A percentile compares a stretch with the other conserved stretches of the same genome.
Conservation (phyloP, 2,797 vertebrate genomes). For the Pogoniulus pusillus region DNA sequence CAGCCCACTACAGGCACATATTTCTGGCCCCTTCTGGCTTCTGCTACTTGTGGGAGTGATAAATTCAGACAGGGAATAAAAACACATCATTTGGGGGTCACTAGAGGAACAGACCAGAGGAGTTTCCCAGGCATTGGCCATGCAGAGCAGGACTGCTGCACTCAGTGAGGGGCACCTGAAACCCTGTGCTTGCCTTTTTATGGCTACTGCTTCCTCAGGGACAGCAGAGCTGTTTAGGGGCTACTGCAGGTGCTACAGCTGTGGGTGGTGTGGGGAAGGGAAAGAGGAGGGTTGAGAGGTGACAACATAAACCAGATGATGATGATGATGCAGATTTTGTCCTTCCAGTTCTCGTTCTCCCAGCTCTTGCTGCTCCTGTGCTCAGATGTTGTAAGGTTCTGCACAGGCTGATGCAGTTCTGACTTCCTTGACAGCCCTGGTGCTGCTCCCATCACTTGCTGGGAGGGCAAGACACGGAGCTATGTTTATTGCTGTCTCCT, state of each 20-base stretch:
- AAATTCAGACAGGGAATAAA: slow-evolving; percentile 13
- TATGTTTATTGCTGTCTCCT: neutral
- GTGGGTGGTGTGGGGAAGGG: neutral
- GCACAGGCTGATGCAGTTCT: rapidly evolving
- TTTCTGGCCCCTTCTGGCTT: neutral
- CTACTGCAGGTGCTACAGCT: neutral
- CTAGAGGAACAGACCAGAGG: neutral
- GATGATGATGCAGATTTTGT: neutral
- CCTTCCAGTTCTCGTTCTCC: neutral
- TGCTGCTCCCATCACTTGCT: rapidly evolving
- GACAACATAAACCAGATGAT: neutral
- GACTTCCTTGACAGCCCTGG: neutral
- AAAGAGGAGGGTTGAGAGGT: neutral
- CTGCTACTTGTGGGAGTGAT: neutral
- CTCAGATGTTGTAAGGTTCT: neutral
- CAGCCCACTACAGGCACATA: neutral
- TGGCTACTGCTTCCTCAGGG: neutral
- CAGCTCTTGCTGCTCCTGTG: neutral
- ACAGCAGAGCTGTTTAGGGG: neutral
- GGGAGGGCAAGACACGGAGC: neutral
- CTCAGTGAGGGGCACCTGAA: neutral
- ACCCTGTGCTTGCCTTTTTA: neutral
- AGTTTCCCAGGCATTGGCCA: neutral
- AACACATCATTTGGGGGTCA: neutral
- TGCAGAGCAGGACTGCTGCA: neutral